These are phyloP conservation scores for Agelastica alni DNA, from an alignment of 2,888 invertebrate species.

Conservation along the genomic window DNA sequence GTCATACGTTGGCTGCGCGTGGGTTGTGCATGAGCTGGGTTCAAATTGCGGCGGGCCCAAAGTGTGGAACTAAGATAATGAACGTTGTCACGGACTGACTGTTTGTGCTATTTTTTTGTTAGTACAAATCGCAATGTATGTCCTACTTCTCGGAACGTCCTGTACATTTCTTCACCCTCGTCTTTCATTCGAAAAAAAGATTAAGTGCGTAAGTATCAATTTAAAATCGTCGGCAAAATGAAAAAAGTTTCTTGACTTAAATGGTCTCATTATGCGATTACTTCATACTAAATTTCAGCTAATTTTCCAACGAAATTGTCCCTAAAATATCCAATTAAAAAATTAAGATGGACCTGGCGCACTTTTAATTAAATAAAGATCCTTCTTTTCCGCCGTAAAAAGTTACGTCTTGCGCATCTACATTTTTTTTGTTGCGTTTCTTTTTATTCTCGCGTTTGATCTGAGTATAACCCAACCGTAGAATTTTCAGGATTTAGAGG, in stretches of 20 bases:
- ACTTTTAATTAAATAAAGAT: constrained; percentile 22
- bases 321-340: constrained; percentile 13
- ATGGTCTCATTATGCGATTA: background rate
- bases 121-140: no score
- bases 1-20: no score
- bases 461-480: constrained; percentile 22
- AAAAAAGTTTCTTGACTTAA: background rate
- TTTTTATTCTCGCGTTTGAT: constrained; percentile 23
- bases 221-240: background rate
- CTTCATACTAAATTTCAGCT: constrained; percentile 3
- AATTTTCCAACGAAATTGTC: constrained; percentile 5
- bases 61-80: no score
- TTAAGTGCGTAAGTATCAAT: background rate
- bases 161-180: no score
- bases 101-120: no score
- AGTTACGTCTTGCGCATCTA: constrained; percentile 24
- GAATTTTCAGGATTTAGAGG: no score
- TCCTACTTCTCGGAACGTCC: no score
- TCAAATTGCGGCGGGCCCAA: no score
- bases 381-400: constrained; percentile 16
- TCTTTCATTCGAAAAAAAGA: no score
- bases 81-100: no score
- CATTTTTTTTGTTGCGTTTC: constrained; percentile 4
- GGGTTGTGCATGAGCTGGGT: no score
- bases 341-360: constrained; percentile 11